These are phyloP conservation scores for Drosophila sordidapex DNA, from an alignment of 2,888 invertebrate genomes.

Conservation along the genomic window DNA sequence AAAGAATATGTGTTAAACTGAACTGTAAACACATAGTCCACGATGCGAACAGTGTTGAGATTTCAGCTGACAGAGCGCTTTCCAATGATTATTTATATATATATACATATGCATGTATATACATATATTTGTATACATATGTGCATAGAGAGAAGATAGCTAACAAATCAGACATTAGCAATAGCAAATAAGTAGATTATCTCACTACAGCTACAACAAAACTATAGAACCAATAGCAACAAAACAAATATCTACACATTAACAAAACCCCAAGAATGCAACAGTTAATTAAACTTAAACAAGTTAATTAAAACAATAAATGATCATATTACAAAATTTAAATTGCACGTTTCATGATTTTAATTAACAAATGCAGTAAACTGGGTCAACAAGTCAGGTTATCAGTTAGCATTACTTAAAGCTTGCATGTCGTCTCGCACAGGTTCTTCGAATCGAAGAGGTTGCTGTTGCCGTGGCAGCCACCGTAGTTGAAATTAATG, in stretches of 20 bases:
- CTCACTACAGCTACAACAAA: conserved; percentile 10
- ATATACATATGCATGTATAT: conserved; percentile 20
- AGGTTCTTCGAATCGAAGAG: conserved; percentile 88
- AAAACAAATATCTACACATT: conserved; percentile 29
- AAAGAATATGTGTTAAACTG: neutral
- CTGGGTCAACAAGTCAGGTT: neutral
- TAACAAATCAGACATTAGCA: conserved; percentile 39
- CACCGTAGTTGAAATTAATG: conserved; percentile 90
- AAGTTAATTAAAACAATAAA: conserved; percentile 67
- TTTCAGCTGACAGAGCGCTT: conserved; percentile 16
- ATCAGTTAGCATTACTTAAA: conserved; percentile 7
- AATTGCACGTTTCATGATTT: conserved; percentile 8
- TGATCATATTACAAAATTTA: conserved; percentile 51
- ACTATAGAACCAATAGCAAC: conserved; percentile 36
- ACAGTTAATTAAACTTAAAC: conserved; percentile 61
- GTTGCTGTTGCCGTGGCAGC: conserved; percentile 91
- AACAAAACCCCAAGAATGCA: neutral
- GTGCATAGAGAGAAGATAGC: conserved; percentile 37
- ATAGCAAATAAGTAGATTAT: conserved; percentile 23
- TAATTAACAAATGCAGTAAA: conserved; percentile 10
- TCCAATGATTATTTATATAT: conserved; percentile 31
- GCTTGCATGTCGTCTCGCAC: conserved; percentile 87
- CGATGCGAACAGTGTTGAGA: conserved; percentile 11
- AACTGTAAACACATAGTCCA: neutral
- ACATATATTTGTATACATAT: conserved; percentile 30